Conservation (phyloP, 2,888 invertebrate genomes). For the Zygogramma bicolorata region DNA sequence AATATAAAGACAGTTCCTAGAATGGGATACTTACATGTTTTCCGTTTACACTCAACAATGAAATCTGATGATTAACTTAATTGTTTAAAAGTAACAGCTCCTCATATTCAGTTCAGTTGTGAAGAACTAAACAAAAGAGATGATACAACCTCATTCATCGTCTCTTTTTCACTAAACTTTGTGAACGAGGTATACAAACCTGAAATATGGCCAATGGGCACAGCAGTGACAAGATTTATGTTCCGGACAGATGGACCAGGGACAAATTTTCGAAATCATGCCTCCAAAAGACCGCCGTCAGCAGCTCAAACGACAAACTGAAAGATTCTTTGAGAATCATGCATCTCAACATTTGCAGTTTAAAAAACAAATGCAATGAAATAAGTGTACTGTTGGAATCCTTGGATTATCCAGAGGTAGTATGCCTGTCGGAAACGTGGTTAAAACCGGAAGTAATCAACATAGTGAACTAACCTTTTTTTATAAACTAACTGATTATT, state of each 20-base stretch:
- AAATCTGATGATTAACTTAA: not conserved
- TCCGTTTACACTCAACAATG: not conserved
- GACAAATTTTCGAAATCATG: not conserved
- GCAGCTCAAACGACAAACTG: not conserved
- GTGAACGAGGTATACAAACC: conserved; percentile 19
- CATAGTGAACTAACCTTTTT: not conserved
- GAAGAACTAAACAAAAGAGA: not conserved
- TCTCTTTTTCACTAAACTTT: conserved; percentile 12
- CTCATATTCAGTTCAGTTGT: conserved; percentile 14
- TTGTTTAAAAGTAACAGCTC: not conserved
- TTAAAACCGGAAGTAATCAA: not conserved
- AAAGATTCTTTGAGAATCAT: not conserved
- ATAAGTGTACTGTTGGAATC: not conserved
- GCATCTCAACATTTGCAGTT: not conserved
- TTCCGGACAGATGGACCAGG: not conserved
- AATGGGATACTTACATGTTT: conserved; percentile 21
- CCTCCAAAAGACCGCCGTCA: not conserved
- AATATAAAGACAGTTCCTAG: conserved; percentile 11
- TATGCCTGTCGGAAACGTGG: not conserved
- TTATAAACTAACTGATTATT: not conserved
- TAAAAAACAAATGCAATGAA: not conserved
- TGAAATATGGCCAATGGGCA: conserved; percentile 21
- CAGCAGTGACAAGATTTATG: conserved; percentile 11
- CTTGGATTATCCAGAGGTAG: not conserved
- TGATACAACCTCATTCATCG: not conserved